Evolutionary conservation across 2,113 vertebrate species (phyloP), one percentile per base, ranked within the genome.

Genomic region (Stigmatopora nigra): DNA sequence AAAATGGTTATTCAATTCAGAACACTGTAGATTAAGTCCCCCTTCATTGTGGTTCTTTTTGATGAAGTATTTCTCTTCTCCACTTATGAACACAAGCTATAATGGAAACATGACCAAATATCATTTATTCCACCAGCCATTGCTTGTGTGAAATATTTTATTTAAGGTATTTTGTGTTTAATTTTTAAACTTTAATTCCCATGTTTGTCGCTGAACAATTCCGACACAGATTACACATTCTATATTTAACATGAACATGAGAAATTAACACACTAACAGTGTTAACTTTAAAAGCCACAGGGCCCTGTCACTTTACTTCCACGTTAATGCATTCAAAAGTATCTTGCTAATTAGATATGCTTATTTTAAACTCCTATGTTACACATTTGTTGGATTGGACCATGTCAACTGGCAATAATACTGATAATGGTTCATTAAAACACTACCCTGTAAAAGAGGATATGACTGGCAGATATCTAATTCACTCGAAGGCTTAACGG

Each of bases 371-470:
- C 48, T 61, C 75, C 75, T 79, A 65, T 82, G 82, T 80, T 76
- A 48, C 71, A 77, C 73, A 72, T 76, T 72, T 68, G 64, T 76
- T 57, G 61, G 73, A 78, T 79, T 75, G 45, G 57, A 69, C 41
- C 25, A 15, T 76, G 65, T 82, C 72, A 78, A 80, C 77, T 80
- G 79, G 72, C 81, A 86, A 76, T 75, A 36, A 78, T 80, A 79
- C 70, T 11, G 70, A 74, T 78, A 83, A 82, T 65, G 60, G 69
- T 71, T 81, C 72, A 80, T 82, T 82, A 81, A 84, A 84, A 76
- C 73, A 65, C 61, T 82, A 67, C 65, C 62, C 68, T 66, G 64
- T 78, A 68, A 64, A 77, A 77, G 65, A 72, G 75, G 82, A 74
- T 61, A 12, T 25, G 31, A 47, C 60, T 72, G 70, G 70, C 73